Conservation (phyloP, 2,797 vertebrate genomes). For the Intellagama lesueurii region DNA sequence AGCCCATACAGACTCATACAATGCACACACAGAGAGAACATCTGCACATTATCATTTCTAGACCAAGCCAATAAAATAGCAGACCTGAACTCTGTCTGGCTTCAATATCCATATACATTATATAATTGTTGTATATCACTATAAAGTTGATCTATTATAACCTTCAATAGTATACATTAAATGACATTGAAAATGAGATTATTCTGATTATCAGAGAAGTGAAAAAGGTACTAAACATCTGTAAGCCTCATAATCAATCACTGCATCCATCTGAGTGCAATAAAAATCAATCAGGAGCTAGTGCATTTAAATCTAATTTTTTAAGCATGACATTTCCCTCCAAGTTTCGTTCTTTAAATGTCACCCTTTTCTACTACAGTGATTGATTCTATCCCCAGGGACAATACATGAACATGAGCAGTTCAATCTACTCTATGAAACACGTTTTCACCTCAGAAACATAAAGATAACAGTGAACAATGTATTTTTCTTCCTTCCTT, state of each 20-base stretch:
- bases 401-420: constrained; percentile 76
- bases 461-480: constrained; percentile 70
- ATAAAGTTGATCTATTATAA: constrained; percentile 82
- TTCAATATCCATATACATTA: constrained; percentile 78
- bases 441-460: constrained; percentile 65
- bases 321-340: constrained; percentile 87
- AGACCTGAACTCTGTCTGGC: constrained; percentile 58
- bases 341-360: constrained; percentile 84
- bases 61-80: constrained; percentile 1
- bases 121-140: constrained; percentile 79
- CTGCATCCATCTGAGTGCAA: constrained; percentile 78
- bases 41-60: constrained; percentile 28
- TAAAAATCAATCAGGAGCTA: constrained; percentile 84
- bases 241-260: constrained; percentile 83
- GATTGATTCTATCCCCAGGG: constrained; percentile 83
- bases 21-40: neutral
- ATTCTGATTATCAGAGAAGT: constrained; percentile 83
- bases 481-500: constrained; percentile 60
- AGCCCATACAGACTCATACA: neutral
- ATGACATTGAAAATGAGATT: constrained; percentile 84
- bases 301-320: constrained; percentile 86
- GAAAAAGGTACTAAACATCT: constrained; percentile 82
- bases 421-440: constrained; percentile 74
- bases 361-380: constrained; percentile 82
- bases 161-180: constrained; percentile 79